These are phyloP conservation scores for Petrocephalus sullivani DNA, from an alignment of 2,797 vertebrate species.

Conservation along the genomic window DNA sequence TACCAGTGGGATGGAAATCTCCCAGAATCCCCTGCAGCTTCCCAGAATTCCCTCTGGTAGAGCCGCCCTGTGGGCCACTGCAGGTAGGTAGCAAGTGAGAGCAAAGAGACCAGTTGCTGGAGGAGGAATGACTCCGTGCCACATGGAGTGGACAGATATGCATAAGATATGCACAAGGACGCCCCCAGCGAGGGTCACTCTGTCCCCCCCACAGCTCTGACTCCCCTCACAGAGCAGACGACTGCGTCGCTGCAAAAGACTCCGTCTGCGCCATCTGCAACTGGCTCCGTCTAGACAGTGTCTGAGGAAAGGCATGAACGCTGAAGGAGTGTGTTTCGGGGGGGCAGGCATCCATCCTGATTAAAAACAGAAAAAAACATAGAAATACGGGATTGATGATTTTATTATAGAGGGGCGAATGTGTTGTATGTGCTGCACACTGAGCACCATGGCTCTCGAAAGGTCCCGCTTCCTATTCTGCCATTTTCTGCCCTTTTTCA, in stretches of 20 bases:
- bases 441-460: background rate
- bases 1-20: background rate
- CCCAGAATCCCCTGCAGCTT: background rate
- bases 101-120: background rate
- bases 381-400: background rate
- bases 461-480: background rate
- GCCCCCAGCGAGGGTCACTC: conserved; percentile 58
- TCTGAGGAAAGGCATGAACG: conserved; percentile 70
- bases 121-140: background rate
- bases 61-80: background rate
- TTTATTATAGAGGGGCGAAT: background rate
- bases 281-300: conserved; percentile 91
- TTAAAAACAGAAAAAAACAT: conserved; percentile 20
- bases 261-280: conserved; percentile 68
- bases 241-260: conserved; percentile 48
- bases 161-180: background rate
- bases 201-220: conserved; percentile 64
- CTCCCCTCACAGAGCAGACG: conserved; percentile 79
- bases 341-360: background rate
- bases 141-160: background rate
- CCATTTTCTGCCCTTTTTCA: background rate
- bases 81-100: background rate
- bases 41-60: background rate
- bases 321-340: background rate
- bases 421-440: background rate